phyloP scores from a whole-genome alignment of 2,797 vertebrate genomes.

The Catharus ustulatus region DNA sequence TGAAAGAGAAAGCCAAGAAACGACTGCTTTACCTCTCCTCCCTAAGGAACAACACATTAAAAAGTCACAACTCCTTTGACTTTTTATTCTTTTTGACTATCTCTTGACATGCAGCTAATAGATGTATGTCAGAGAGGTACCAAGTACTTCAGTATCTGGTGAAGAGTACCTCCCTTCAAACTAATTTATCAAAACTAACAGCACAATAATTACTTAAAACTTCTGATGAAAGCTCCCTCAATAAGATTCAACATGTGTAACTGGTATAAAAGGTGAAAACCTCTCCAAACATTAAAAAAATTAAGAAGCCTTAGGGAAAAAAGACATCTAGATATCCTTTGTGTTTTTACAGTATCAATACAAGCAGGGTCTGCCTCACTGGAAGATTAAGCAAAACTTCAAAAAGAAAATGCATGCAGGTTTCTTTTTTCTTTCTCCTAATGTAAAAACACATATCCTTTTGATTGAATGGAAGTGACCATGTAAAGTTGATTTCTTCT shows the following conservation, averaged over 20 bases:
- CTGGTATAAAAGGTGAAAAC: background rate
- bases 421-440: background rate
- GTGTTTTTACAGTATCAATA: background rate
- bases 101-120: background rate
- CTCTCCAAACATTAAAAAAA: background rate
- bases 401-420: background rate
- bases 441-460: background rate
- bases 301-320: background rate
- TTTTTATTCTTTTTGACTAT: background rate
- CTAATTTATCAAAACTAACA: background rate
- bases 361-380: background rate
- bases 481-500: background rate
- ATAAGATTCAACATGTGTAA: background rate
- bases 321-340: background rate
- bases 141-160: background rate
- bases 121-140: background rate
- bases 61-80: background rate
- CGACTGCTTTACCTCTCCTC: background rate
- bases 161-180: background rate
- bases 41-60: background rate
- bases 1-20: background rate
- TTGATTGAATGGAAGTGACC: background rate
- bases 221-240: background rate
- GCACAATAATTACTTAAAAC: background rate
- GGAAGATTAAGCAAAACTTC: background rate